Evolutionary conservation across 2,113 vertebrate genomes (phyloP).

Genomic region (Crotalus horridus): DNA sequence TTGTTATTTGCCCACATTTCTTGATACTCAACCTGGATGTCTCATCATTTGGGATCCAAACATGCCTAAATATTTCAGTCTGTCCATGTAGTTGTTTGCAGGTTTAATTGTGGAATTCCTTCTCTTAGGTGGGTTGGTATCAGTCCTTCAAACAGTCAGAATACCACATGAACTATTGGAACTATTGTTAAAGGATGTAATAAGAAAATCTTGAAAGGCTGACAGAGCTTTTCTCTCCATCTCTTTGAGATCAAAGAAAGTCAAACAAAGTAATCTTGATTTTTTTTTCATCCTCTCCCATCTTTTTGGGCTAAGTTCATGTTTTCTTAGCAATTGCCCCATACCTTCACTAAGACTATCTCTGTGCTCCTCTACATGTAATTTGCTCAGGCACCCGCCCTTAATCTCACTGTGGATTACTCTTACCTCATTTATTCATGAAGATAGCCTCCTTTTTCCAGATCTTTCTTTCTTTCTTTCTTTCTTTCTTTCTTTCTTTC

Average conservation of each 20-base stretch:
- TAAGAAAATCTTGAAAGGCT: background rate
- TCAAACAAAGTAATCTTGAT: background rate
- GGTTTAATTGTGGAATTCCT: background rate
- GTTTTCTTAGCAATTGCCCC: background rate
- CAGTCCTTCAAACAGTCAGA: background rate
- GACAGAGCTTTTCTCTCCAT: background rate
- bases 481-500: too few species aligned
- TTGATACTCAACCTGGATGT: background rate
- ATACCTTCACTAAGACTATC: background rate
- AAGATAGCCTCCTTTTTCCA: background rate
- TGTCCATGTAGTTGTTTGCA: background rate
- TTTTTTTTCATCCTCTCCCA: background rate
- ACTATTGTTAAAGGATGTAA: background rate
- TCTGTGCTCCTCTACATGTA: background rate
- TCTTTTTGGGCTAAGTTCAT: background rate
- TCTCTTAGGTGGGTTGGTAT: background rate
- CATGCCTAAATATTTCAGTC: background rate
- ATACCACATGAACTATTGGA: background rate
- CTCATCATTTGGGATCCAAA: background rate
- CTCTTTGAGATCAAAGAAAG: background rate
- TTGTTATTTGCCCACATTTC: background rate
- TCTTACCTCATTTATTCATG: background rate
- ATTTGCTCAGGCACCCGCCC: background rate
- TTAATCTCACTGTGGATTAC: background rate
- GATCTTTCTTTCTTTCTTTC: background rate